Base-by-base conservation (phyloP, 2,113 vertebrate species). In the Lutjanus erythropterus region DNA sequence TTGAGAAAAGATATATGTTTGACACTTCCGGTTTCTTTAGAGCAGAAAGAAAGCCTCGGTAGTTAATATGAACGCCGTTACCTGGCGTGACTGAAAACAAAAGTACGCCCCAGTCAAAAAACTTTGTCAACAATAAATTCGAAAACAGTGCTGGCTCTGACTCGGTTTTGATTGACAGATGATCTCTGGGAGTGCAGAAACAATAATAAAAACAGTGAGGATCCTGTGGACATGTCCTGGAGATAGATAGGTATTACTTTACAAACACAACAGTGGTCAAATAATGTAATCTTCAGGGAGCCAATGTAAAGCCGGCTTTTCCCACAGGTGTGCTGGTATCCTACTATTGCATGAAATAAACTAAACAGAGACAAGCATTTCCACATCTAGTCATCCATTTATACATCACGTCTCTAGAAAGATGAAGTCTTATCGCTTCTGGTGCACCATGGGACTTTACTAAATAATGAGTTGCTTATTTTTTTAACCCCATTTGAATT, bases 151-250 rank as follows among this genome's bases (percentile, higher is more conserved):
- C 58, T 55, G 39, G 41, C 25, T 23, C 19, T 44, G 78, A 73
- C 61, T 47, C 12, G 9, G 23, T n/a, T 70, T 39, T 91, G 83
- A 91, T 29, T 86, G 86, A 78, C 84, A 80, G 82, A 33, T 65
- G 42, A 75, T 86, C 77, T 65, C 35, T 47, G 58, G 71, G 50
- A 74, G 52, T 9, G 46, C 47, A 74, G 46, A 56, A 25, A 61
- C 25, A 55, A 41, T 66, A 37, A 52, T 23, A 59, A 52, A 42
- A 61, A 41, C 25, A 50, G 39, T 12, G 0, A 29, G 53, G 39
- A 74, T 81, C 33, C 25, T 15, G 42, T 56, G 29, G 50, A 74
- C 37, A 75, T 71, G 58, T 73, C 81, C 83, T 6, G 25, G 18
- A 83, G 83, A 75, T 53, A 66, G 70, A 65, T 12, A 27, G 25